Percentiles rank a stretch among this genome's conserved stretches.
Evolutionary conservation across 2,113 vertebrate genomes (phyloP).

Genomic region (Mus spicilegus): DNA sequence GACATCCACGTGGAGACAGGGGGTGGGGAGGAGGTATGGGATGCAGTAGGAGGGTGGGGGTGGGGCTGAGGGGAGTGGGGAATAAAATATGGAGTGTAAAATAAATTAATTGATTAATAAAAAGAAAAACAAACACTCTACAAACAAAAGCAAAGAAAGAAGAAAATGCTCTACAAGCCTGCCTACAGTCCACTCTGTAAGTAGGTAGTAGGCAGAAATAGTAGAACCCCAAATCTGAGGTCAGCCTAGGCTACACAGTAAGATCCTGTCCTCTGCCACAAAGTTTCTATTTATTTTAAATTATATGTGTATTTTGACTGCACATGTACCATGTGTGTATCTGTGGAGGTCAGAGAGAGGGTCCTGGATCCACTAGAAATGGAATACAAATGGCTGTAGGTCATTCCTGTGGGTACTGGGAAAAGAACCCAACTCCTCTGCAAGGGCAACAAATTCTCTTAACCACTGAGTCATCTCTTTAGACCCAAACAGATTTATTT

Average conservation of each 20-base stretch:
- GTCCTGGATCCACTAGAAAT: not conserved
- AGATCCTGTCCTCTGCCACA: not conserved
- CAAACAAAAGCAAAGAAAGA: no score
- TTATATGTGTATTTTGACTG: not conserved
- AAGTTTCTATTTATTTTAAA: not conserved
- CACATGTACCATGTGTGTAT: not conserved
- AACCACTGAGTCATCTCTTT: not conserved
- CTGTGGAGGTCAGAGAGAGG: not conserved
- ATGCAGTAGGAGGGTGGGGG: no score
- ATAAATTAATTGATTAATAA: no score
- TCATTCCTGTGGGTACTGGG: not conserved
- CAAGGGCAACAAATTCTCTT: not conserved
- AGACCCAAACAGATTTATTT: not conserved
- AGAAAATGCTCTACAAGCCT: no score
- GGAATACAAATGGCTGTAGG: no score
- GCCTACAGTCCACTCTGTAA: not conserved
- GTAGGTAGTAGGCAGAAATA: no score
- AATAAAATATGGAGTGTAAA: no score
- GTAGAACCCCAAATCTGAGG: not conserved
- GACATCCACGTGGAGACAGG: no score
- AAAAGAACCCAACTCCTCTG: not conserved
- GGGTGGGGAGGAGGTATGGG: no score
- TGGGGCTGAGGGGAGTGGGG: no score
- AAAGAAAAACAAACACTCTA: no score
- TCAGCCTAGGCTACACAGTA: not conserved